Conservation (phyloP, 2,113 vertebrate genomes). For the Bostrychus sinensis region DNA sequence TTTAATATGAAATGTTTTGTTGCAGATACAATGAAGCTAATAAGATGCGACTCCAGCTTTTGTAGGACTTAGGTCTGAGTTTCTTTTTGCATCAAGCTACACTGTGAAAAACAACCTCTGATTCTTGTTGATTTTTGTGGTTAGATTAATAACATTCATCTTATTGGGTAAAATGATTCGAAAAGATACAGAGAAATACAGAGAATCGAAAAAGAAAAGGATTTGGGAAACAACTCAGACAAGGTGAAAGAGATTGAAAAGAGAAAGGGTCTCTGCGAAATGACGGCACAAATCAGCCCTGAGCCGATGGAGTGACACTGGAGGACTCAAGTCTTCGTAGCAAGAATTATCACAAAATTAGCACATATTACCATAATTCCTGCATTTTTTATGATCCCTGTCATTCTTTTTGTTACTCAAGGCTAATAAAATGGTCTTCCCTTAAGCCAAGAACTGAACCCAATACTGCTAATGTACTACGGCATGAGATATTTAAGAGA, state of each 20-base stretch:
- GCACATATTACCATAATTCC: conserved; percentile 63
- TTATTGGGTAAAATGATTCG: not conserved
- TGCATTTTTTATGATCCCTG: conserved; percentile 24
- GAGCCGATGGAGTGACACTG: conserved; percentile 25
- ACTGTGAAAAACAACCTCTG: not conserved
- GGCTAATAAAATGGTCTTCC: conserved; percentile 12
- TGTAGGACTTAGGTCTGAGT: not conserved
- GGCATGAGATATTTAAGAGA: conserved; percentile 17
- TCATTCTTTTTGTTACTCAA: conserved; percentile 20
- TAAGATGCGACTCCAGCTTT: not conserved
- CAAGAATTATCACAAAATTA: conserved; percentile 56
- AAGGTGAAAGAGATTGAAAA: conserved; percentile 11
- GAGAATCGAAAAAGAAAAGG: not conserved
- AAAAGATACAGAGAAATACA: not conserved
- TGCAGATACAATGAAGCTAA: not conserved
- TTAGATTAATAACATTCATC: not conserved
- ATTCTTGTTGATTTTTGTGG: not conserved
- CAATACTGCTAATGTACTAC: not conserved
- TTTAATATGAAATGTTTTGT: not conserved
- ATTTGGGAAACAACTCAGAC: conserved; percentile 20
- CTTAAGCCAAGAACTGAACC: not conserved
- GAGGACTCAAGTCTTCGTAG: conserved; percentile 35
- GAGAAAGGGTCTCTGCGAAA: conserved; percentile 19
- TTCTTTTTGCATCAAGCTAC: not conserved
- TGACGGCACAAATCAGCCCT: conserved; percentile 37